These are phyloP conservation scores for Nymphalis urticae DNA, from an alignment of 2,888 invertebrate genomes.

Conservation along the genomic window DNA sequence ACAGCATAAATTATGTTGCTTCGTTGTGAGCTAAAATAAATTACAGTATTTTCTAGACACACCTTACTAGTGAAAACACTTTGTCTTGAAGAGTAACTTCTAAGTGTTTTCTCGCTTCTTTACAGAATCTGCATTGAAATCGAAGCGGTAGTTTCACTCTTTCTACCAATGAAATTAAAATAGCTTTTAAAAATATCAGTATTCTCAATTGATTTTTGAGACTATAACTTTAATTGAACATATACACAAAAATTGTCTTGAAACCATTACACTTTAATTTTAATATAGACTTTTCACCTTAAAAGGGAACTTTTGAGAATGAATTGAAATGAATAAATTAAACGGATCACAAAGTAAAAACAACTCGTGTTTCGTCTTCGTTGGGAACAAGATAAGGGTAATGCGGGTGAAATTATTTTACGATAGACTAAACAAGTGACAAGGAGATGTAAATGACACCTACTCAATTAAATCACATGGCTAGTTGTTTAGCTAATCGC, in stretches of 20 bases:
- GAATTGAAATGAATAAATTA: neutral
- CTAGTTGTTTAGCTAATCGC: too few relatives aligned
- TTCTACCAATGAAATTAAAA: neutral
- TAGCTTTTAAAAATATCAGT: neutral
- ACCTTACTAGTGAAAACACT: neutral
- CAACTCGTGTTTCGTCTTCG: neutral
- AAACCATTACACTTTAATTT: too few relatives aligned
- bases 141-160: neutral
- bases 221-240: neutral
- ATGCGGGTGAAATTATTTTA: conserved; percentile 5
- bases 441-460: neutral
- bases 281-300: too few relatives aligned
- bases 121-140: too few relatives aligned
- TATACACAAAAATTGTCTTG: too few relatives aligned
- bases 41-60: conserved; percentile 1
- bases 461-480: neutral
- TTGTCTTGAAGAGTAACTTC: neutral
- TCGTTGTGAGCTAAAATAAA: conserved; percentile 5
- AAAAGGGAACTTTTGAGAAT: neutral
- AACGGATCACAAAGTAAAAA: neutral
- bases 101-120: neutral
- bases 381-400: neutral
- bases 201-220: neutral
- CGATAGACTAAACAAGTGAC: neutral
- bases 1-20: conserved; percentile 2